Conservation (phyloP, 2,113 vertebrate species). For the Mohoua ochrocephala region DNA sequence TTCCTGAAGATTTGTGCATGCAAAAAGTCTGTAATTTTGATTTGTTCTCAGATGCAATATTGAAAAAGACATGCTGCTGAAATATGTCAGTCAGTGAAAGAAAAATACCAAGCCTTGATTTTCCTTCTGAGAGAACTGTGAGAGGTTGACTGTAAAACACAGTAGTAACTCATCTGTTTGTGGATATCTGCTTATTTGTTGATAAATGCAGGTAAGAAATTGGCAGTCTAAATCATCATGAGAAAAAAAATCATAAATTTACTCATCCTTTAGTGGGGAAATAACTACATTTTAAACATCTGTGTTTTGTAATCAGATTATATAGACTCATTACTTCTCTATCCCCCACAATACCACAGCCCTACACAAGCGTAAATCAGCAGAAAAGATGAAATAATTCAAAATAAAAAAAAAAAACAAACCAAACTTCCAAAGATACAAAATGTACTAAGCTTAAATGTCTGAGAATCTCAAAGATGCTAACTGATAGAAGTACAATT, state of each 20-base stretch:
- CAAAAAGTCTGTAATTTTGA: background rate
- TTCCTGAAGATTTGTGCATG: background rate
- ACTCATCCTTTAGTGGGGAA: background rate
- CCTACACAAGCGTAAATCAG: background rate
- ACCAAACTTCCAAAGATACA: background rate
- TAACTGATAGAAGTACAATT: background rate
- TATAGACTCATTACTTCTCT: rapidly evolving
- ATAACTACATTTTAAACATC: background rate
- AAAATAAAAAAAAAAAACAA: background rate
- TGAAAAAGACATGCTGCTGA: background rate
- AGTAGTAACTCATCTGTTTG: background rate
- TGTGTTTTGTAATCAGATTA: background rate
- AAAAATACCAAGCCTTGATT: background rate
- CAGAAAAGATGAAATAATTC: background rate
- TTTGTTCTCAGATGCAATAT: background rate
- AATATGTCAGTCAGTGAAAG: background rate
- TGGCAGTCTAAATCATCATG: background rate
- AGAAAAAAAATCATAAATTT: background rate
- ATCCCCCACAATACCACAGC: background rate
- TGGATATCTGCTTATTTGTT: background rate
- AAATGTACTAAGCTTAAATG: background rate
- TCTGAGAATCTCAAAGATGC: background rate
- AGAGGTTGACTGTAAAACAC: background rate
- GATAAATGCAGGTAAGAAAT: background rate
- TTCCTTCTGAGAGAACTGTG: background rate